Conservation (phyloP, 2,797 vertebrate species). For the Gorsachius magnificus region DNA sequence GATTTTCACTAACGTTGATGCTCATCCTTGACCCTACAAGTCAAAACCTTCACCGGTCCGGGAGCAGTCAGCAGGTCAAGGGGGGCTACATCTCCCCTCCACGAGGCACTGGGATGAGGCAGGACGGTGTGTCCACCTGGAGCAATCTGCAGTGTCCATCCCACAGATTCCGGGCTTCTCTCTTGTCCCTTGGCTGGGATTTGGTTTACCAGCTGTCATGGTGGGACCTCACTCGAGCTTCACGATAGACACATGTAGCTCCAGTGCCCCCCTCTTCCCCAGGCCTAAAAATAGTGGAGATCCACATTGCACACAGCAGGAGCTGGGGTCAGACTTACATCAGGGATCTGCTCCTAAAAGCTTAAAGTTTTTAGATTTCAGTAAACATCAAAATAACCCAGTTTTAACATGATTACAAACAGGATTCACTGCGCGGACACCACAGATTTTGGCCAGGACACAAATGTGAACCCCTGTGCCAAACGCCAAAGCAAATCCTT, state of each 20-base stretch:
- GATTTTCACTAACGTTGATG: neutral
- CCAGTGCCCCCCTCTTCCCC: rapidly evolving
- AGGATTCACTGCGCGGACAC: neutral
- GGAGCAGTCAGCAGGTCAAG: neutral
- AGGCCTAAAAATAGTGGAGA: neutral
- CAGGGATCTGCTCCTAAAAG: neutral
- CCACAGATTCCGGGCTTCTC: neutral
- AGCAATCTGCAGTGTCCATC: neutral
- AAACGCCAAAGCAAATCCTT: neutral
- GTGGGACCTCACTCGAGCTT: neutral
- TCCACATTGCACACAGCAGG: neutral
- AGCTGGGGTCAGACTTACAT: rapidly evolving
- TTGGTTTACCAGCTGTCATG: neutral
- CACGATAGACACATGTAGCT: rapidly evolving
- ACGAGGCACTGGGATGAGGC: rapidly evolving
- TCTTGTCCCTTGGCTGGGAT: neutral
- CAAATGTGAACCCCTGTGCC: neutral
- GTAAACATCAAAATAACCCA: neutral
- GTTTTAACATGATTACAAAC: neutral
- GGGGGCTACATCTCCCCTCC: neutral
- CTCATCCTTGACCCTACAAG: neutral
- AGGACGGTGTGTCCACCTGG: neutral
- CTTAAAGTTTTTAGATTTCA: neutral
- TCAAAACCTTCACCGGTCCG: neutral
- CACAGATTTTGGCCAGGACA: neutral